Conservation (phyloP, 2,113 vertebrate genomes). For the Aldabrachelys gigantea region DNA sequence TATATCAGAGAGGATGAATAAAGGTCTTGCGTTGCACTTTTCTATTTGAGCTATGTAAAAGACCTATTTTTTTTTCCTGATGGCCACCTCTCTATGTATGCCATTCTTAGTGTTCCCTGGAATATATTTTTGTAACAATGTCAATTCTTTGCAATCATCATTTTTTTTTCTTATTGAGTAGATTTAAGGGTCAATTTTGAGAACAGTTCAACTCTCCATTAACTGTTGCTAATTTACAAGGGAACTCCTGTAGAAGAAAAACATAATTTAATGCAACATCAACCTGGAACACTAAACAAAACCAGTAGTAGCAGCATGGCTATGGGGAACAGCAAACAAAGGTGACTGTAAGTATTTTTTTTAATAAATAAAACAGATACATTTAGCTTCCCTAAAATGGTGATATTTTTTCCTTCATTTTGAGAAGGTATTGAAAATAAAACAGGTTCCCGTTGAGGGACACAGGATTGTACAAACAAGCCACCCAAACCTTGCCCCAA, state of each 20-base stretch:
- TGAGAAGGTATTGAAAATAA: neutral
- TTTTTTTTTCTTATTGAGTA: constrained; percentile 35
- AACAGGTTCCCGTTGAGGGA: neutral
- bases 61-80: constrained; percentile 18
- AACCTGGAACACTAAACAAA: constrained; percentile 60
- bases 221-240: constrained; percentile 70
- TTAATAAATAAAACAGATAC: neutral
- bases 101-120: constrained; percentile 36
- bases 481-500: neutral
- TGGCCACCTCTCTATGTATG: constrained; percentile 12
- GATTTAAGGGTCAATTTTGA: constrained; percentile 66
- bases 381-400: neutral
- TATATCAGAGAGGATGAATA: constrained; percentile 40
- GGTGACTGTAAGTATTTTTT: neutral
- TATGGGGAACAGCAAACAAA: constrained; percentile 50
- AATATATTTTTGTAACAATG: constrained; percentile 57
- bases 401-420: neutral
- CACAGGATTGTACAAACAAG: neutral
- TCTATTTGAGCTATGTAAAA: constrained; percentile 63
- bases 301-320: constrained; percentile 62
- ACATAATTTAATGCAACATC: constrained; percentile 68
- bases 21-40: neutral
- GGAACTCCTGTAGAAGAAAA: constrained; percentile 53
- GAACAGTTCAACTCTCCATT: constrained; percentile 69
- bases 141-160: constrained; percentile 66